Conservation (phyloP, 2,113 vertebrate genomes). For the Stercorarius parasiticus region DNA sequence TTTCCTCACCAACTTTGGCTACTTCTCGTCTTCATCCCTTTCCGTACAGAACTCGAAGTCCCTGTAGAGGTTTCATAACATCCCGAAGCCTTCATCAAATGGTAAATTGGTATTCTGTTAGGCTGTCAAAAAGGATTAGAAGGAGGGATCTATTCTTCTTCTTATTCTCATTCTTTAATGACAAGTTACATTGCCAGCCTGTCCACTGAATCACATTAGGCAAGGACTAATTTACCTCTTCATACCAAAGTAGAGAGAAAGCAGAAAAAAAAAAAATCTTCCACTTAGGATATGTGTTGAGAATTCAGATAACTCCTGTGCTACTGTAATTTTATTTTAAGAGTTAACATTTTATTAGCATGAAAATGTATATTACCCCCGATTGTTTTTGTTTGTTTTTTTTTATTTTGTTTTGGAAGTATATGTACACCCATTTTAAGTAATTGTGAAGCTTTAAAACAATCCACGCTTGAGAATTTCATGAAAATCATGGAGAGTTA, state of each 20-base stretch:
- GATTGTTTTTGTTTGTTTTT: not conserved
- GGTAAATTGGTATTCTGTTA: constrained; percentile 62
- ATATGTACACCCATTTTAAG: not conserved
- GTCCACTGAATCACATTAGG: constrained; percentile 57
- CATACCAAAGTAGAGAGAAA: constrained; percentile 13
- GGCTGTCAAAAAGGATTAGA: constrained; percentile 55
- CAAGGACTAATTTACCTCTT: constrained; percentile 53
- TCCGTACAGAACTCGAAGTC: constrained; percentile 13
- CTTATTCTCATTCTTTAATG: constrained; percentile 55
- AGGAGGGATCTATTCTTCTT: constrained; percentile 45
- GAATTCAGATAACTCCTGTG: not conserved
- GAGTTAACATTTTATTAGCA: not conserved
- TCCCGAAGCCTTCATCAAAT: constrained; percentile 58
- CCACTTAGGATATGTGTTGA: not conserved
- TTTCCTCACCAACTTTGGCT: constrained; percentile 2
- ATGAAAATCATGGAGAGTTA: not conserved
- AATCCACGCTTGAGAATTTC: not conserved
- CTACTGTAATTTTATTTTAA: not conserved
- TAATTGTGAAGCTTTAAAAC: not conserved
- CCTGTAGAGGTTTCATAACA: constrained; percentile 46
- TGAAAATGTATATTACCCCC: not conserved
- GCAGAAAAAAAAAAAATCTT: not conserved
- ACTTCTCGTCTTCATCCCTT: constrained; percentile 22
- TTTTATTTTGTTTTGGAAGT: not conserved
- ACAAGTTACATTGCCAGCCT: constrained; percentile 44